phyloP scores from a whole-genome alignment of 2,888 invertebrate genomes.

The Parochlus steinenii region DNA sequence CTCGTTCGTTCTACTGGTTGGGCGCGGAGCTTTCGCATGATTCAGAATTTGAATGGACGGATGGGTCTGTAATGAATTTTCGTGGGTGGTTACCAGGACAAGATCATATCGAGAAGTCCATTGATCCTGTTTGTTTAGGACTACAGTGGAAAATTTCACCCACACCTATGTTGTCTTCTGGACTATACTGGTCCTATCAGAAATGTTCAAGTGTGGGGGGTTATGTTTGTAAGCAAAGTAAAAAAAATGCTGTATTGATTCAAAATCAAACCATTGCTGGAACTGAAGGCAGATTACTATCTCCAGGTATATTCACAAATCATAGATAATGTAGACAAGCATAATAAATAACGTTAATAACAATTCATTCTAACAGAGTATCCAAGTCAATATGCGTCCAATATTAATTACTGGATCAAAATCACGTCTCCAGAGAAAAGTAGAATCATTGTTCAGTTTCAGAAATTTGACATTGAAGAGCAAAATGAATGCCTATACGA shows the following conservation, averaged over 20 bases:
- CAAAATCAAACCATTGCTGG: slow-evolving; percentile 49
- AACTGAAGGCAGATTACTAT: slow-evolving; percentile 43
- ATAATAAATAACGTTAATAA: slow-evolving; percentile 12
- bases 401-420: slow-evolving; percentile 51
- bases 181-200: slow-evolving; percentile 52
- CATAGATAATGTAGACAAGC: not conserved
- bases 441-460: slow-evolving; percentile 50
- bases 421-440: slow-evolving; percentile 47
- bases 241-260: slow-evolving; percentile 30
- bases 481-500: slow-evolving; percentile 68
- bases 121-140: slow-evolving; percentile 32
- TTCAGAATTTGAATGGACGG: slow-evolving; percentile 44
- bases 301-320: slow-evolving; percentile 33
- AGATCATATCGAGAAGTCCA: too few species aligned
- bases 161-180: slow-evolving; percentile 45
- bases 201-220: slow-evolving; percentile 47
- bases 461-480: slow-evolving; percentile 51
- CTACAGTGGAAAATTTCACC: slow-evolving; percentile 51
- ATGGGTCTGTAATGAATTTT: slow-evolving; percentile 42
- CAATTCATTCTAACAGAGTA: slow-evolving; percentile 28
- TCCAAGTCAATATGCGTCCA: slow-evolving; percentile 53
- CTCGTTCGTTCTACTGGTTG: slow-evolving; percentile 58
- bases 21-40: slow-evolving; percentile 37
- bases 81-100: slow-evolving; percentile 44
- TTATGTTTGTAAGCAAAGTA: slow-evolving; percentile 41